Evolutionary conservation across 2,113 vertebrate genomes (phyloP).

Genomic region (Amblyornis subalaris): DNA sequence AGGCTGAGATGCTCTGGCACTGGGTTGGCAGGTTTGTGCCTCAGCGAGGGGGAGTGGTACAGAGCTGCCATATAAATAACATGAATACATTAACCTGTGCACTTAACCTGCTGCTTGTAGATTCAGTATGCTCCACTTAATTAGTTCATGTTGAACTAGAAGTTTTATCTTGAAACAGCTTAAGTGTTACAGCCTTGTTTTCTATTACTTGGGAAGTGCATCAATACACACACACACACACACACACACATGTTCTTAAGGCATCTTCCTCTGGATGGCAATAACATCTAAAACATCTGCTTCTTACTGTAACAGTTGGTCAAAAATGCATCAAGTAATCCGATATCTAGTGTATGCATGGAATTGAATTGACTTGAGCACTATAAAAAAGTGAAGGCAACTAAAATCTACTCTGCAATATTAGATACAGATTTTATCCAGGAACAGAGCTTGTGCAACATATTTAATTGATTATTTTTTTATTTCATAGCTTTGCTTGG

Average conservation of each 20-base stretch:
- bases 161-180: neutral
- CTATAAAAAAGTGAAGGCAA: neutral
- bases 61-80: neutral
- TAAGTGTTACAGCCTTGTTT: neutral
- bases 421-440: neutral
- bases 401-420: neutral
- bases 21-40: neutral
- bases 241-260: neutral
- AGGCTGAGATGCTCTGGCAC: neutral
- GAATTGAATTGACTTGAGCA: neutral
- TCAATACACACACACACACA: rapidly evolving
- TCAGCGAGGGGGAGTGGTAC: neutral
- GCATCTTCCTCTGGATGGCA: constrained; percentile 15
- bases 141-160: neutral
- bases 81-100: neutral
- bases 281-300: neutral
- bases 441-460: rapidly evolving
- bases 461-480: neutral
- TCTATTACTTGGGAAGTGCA: neutral
- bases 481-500: neutral
- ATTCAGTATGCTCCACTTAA: neutral
- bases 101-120: neutral
- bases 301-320: neutral
- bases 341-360: neutral
- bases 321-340: neutral